Percentiles rank a stretch among this genome's conserved stretches.
Conservation (phyloP, 1,140 invertebrate species). For the Drosophila insularis region DNA sequence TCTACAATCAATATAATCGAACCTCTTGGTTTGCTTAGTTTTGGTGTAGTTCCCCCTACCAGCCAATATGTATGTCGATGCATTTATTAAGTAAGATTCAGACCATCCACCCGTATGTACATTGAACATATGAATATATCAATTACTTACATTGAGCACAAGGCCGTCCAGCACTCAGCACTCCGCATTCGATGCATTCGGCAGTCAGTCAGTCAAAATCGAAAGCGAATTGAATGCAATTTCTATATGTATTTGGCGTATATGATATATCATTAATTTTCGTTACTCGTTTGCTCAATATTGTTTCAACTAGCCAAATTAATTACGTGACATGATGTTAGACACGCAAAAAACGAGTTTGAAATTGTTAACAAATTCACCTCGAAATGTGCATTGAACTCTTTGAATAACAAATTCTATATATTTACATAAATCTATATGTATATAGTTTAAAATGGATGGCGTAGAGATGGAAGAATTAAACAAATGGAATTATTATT, state of each 20-base stretch:
- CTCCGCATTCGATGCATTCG: too few species aligned
- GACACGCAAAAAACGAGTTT: conserved; percentile 61
- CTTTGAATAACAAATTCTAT: conserved; percentile 44
- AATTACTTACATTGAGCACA: conserved; percentile 67
- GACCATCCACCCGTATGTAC: conserved; percentile 14
- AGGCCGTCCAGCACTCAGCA: conserved; percentile 53
- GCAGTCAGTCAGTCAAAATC: conserved; percentile 44
- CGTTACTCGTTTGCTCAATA: conserved; percentile 51
- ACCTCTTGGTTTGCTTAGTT: neutral
- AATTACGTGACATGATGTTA: conserved; percentile 78
- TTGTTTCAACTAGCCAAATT: conserved; percentile 41
- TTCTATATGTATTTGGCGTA: neutral
- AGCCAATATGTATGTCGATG: neutral
- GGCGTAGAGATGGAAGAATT: neutral
- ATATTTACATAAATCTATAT: too few species aligned
- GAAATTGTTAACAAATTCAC: conserved; percentile 70
- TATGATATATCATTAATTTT: conserved; percentile 4
- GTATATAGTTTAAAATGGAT: conserved; percentile 21
- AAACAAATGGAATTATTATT: conserved; percentile 3
- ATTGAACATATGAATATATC: conserved; percentile 39
- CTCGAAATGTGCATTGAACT: conserved; percentile 77
- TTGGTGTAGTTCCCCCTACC: neutral
- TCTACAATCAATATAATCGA: too few species aligned
- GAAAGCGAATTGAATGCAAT: conserved; percentile 33
- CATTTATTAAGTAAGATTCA: conserved; percentile 29